Evolutionary conservation across 2,888 invertebrate species (phyloP).

Genomic region (Agriotes lineatus): DNA sequence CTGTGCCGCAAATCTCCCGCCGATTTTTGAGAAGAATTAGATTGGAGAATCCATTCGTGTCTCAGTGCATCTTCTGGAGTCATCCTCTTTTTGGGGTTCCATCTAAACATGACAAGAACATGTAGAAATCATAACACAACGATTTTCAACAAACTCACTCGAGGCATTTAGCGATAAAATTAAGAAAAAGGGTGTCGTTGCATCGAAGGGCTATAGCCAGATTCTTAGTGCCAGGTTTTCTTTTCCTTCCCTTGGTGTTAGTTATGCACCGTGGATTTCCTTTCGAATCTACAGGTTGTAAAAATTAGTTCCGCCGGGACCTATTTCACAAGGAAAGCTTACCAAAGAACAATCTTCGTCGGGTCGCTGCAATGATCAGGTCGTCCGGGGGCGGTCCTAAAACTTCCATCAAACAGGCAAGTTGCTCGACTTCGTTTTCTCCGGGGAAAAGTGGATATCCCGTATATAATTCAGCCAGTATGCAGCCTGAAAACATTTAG

Average conservation of each 20-base stretch:
- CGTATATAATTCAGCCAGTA: constrained; percentile 94
- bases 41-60: constrained; percentile 85
- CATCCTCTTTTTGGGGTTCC: constrained; percentile 93
- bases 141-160: constrained; percentile 82
- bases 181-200: constrained; percentile 89
- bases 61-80: constrained; percentile 91
- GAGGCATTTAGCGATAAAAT: constrained; percentile 90
- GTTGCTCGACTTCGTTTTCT: constrained; percentile 96
- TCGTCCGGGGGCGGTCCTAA: constrained; percentile 90
- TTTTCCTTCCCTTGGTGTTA: constrained; percentile 93
- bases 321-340: constrained; percentile 53
- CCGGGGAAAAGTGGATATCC: constrained; percentile 97
- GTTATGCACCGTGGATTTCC: constrained; percentile 92
- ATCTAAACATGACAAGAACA: too few species aligned
- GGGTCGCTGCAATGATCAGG: constrained; percentile 86
- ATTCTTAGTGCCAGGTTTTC: constrained; percentile 87
- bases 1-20: constrained; percentile 67
- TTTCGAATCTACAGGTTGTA: constrained; percentile 80
- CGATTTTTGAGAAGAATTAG: constrained; percentile 65
- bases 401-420: constrained; percentile 97
- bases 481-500: constrained; percentile 78
- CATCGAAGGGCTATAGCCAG: constrained; percentile 86
- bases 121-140: too few species aligned
- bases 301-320: neutral
- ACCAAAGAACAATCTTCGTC: constrained; percentile 90